Base-by-base conservation (phyloP, 2,888 invertebrate genomes). In the Phengaris alcon region DNA sequence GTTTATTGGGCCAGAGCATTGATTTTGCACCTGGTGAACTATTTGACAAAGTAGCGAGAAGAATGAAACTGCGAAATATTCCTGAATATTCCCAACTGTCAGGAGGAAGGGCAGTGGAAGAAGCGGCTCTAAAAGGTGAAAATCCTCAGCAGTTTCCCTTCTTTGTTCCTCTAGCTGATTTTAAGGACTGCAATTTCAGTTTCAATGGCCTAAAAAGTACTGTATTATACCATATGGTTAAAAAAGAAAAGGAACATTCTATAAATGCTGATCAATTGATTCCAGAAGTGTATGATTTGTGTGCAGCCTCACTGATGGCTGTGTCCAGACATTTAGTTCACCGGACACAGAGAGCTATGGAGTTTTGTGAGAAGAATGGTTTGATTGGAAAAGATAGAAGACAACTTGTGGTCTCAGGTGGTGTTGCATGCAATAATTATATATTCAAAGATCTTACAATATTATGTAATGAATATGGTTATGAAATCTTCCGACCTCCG, bases 21-120 rank as follows among this genome's bases (percentile, higher is more conserved):
- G 98, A 99, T 87, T 96, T 96, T 90, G 97, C 99, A 55, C 99
- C 99, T 6, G 99, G 99, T 35, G 99, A 99, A 93, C 95, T 97
- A 0, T 96, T 98, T 85, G 99, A 99, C 88, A 99, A 99, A 94
- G 97, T 96, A 77, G 97, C 98, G 0, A 95, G 99, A 83, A 94
- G 96, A 82, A 91, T 99, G 87, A 97, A 97, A 84, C 89, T 99
- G 70, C 95, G 94, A 82, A 97, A 97, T 88, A 82, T 98, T 68
- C 94, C 95, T 7, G 96, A 97, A 85, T 98, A 96, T 88, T 93
- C 95, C 6, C 89, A 94, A 77, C 88, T 97, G 82, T 96, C 95
- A 85, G 99, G 99, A 12, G 99, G 99, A 0, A 94, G 94, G 83
- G 97, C 98, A 9, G 94, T 99, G 68, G 99, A 99, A 93, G 85